These are phyloP conservation scores for Labeo rohita DNA, from an alignment of 2,113 vertebrate genomes.

Conservation along the genomic window DNA sequence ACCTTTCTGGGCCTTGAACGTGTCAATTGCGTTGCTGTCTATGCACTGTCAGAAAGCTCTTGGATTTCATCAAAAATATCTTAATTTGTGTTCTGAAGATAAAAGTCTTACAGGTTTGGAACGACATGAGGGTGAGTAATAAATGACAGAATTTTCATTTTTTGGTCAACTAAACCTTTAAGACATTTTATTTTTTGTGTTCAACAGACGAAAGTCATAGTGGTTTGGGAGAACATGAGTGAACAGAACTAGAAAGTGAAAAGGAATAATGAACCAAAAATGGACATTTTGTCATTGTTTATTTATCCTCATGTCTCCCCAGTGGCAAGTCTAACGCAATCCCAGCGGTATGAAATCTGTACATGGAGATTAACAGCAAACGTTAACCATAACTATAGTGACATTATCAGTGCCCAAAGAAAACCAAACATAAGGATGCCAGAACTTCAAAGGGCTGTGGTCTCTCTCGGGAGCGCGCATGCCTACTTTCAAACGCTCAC, in stretches of 20 bases:
- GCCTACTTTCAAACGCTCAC: constrained; percentile 51
- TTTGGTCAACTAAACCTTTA: no score
- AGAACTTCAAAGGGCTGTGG: constrained; percentile 40
- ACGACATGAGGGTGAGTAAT: no score
- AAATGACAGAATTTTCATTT: no score
- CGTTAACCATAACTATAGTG: constrained; percentile 1
- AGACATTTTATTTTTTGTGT: background rate
- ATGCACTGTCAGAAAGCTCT: no score
- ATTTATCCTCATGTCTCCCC: background rate
- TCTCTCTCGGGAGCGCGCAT: constrained; percentile 43
- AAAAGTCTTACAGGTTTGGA: no score
- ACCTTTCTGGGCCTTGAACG: no score
- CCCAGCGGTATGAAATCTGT: background rate
- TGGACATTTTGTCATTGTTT: constrained; percentile 18
- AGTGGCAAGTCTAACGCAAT: background rate
- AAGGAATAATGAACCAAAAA: constrained; percentile 5
- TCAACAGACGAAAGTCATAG: background rate
- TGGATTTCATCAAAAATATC: no score
- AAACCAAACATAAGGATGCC: constrained; percentile 35
- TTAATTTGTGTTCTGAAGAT: no score
- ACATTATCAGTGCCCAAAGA: constrained; percentile 38
- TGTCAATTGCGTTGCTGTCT: no score
- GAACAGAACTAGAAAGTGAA: background rate
- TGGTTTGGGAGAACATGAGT: background rate
- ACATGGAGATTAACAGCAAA: constrained; percentile 19